Evolutionary conservation across 2,888 invertebrate genomes (phyloP).

Genomic region (Trilocha varians): DNA sequence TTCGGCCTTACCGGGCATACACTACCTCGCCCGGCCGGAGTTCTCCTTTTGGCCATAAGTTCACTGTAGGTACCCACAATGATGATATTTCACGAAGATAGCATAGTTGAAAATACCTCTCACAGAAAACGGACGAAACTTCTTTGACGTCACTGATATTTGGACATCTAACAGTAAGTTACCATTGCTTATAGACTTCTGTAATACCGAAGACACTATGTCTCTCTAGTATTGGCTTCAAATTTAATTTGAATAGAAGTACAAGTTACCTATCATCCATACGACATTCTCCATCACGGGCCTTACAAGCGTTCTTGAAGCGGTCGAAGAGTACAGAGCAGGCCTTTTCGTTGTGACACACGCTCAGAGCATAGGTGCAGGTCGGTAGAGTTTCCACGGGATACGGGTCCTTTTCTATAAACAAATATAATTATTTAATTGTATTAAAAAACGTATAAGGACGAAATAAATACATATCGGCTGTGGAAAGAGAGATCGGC

Average conservation of each 20-base stretch:
- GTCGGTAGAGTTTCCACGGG: conserved; percentile 91
- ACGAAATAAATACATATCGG: neutral
- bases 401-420: conserved; percentile 89
- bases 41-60: no score
- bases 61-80: no score
- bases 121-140: no score
- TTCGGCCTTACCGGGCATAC: no score
- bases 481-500: neutral
- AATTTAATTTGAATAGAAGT: neutral
- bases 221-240: no score
- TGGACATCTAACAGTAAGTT: no score
- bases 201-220: no score
- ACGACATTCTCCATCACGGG: conserved; percentile 87
- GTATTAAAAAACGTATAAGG: neutral
- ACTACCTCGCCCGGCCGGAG: no score
- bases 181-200: no score
- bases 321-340: conserved; percentile 88
- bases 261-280: conserved; percentile 87
- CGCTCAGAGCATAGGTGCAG: conserved; percentile 90
- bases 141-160: no score
- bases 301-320: conserved; percentile 90
- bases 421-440: conserved; percentile 1
- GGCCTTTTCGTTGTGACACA: conserved; percentile 86
- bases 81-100: no score
- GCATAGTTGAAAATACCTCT: no score